Conservation (phyloP, 2,888 invertebrate species). For the Ichneumoninae sp. region DNA sequence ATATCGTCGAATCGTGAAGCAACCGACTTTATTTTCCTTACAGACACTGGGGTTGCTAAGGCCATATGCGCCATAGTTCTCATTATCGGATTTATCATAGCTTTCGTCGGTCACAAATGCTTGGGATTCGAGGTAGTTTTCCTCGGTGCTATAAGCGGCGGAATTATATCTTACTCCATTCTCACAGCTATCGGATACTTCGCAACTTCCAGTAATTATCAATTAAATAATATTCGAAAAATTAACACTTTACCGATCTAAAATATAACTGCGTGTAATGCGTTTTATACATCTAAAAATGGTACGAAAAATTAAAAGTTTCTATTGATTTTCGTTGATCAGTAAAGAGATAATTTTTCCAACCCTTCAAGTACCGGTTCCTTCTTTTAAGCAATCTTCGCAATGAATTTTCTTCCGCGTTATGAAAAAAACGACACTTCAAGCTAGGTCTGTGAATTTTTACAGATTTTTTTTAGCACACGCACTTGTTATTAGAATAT, state of each 20-base stretch:
- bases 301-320: not conserved
- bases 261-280: not conserved
- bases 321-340: not conserved
- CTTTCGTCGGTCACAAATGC: conserved; percentile 88
- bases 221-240: not conserved
- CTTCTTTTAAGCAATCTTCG: no score
- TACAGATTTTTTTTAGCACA: no score
- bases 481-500: no score
- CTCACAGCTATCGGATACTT: conserved; percentile 56
- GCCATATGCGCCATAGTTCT: conserved; percentile 85
- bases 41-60: conserved; percentile 75
- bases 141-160: conserved; percentile 87
- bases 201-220: conserved; percentile 67
- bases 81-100: conserved; percentile 87
- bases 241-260: conserved; percentile 13
- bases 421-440: no score
- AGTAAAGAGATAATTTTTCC: not conserved
- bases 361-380: not conserved
- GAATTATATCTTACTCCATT: conserved; percentile 86
- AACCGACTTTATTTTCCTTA: conserved; percentile 44
- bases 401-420: no score
- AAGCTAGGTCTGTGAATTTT: no score
- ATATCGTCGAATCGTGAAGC: not conserved
- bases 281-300: not conserved
- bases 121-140: conserved; percentile 88